A percentile compares a stretch with the other conserved stretches of the same genome.
These are phyloP conservation scores for Drosophila affinis DNA, from an alignment of 2,888 invertebrate genomes.

Conservation along the genomic window DNA sequence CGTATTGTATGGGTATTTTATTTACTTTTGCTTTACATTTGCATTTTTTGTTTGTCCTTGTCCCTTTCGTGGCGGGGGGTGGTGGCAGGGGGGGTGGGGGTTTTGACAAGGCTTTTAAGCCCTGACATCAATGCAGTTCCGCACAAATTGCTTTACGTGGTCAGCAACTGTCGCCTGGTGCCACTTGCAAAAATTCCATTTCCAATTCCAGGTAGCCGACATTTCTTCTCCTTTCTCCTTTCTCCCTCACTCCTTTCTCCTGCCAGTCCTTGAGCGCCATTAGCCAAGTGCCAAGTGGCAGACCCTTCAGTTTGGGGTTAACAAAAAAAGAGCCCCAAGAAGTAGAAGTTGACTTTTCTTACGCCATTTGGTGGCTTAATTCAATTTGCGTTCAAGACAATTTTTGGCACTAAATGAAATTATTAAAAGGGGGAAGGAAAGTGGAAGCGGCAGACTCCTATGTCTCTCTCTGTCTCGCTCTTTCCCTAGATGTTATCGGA, in stretches of 20 bases:
- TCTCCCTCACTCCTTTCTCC: too few relatives aligned
- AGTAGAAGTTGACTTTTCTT: slow-evolving; percentile 9
- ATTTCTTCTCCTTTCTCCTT: background rate
- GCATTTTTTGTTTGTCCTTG: slow-evolving; percentile 49
- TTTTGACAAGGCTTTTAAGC: slow-evolving; percentile 69
- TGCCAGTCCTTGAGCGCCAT: slow-evolving; percentile 45
- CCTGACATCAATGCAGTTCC: slow-evolving; percentile 41
- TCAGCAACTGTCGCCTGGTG: slow-evolving; percentile 17
- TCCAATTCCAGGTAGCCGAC: slow-evolving; percentile 24
- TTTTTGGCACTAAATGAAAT: slow-evolving; percentile 65
- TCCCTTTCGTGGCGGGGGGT: background rate
- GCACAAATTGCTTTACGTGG: slow-evolving; percentile 41
- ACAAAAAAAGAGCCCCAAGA: background rate
- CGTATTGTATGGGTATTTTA: slow-evolving; percentile 45
- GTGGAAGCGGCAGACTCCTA: background rate
- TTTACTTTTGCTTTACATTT: slow-evolving; percentile 57
- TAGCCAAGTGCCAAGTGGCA: slow-evolving; percentile 33
- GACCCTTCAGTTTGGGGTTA: slow-evolving; percentile 4
- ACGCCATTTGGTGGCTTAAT: slow-evolving; percentile 44
- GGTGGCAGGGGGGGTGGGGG: slow-evolving; percentile 2
- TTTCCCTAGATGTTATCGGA: slow-evolving; percentile 61
- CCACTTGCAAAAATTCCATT: slow-evolving; percentile 39
- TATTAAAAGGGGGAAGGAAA: slow-evolving; percentile 56
- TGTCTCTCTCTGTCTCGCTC: background rate
- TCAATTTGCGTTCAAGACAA: slow-evolving; percentile 69